Evolutionary conservation across 2,113 vertebrate genomes (phyloP), one percentile per base, ranked within the genome.

Genomic region (Limnothrissa miodon): DNA sequence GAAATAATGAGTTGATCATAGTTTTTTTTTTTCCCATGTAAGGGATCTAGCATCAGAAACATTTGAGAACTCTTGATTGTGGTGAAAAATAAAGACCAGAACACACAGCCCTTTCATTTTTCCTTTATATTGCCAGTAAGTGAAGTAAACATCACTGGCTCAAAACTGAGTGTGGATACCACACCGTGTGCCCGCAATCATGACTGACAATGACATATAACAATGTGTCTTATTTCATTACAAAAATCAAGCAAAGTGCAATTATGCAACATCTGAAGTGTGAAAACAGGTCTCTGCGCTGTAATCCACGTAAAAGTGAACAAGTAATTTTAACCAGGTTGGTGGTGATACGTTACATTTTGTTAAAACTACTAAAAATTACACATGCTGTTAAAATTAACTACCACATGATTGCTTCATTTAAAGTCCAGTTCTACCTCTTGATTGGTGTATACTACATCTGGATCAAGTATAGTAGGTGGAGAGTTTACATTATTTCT

Each of bases 231-330:
- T 29, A 33, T 66, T 66, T 66, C 25, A 66, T 33, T 66, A 66
- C 59, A 66, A 66, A 66, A 66, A 42, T n/a, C 42, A 42, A 66
- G 59, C 59, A 66, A 66, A 66, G 59, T 29, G 59, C 59, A 66
- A 66, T n/a, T 66, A 66, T 66, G 59, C 59, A 66, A 66, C 59
- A 33, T 66, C 59, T 66, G 59, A 66, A 11, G 59, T 29, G 25
- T 2, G 25, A 66, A 66, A 66, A 33, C 10, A 66, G 25, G 59
- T 66, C 5, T 7, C 25, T 33, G 59, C 4, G 25, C 59, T 66
- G 59, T 29, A 15, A 66, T 66, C 10, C 59, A 66, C n/a, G 29
- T 10, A 11, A 29, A 33, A 29, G 8, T 66, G 59, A 53, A 53
- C 23, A 19, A 56, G 3, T 56, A 56, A 56, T 23, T 5, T 56